Evolutionary conservation across 1,140 invertebrate genomes (phyloP).

Genomic region (Cephus cinctus): DNA sequence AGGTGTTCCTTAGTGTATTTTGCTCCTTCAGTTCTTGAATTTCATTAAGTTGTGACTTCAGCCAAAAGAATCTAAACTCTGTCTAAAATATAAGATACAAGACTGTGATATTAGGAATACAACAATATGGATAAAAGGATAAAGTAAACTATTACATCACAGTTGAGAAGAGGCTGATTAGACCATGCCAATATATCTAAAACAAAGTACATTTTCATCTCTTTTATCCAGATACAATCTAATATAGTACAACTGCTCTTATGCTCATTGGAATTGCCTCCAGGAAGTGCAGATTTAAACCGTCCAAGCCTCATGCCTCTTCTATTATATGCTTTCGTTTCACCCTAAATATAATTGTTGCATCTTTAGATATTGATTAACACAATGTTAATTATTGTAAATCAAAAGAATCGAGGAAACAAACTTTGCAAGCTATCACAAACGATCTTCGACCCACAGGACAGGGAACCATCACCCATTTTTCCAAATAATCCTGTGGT

Average conservation of each 20-base stretch:
- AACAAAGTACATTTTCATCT: slow-evolving; percentile 68
- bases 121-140: background rate
- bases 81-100: slow-evolving; percentile 52
- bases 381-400: background rate
- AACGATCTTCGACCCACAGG: slow-evolving; percentile 78
- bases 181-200: slow-evolving; percentile 85
- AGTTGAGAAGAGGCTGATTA: slow-evolving; percentile 70
- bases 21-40: slow-evolving; percentile 45
- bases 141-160: slow-evolving; percentile 64
- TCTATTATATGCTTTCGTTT: slow-evolving; percentile 72
- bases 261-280: slow-evolving; percentile 58
- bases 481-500: slow-evolving; percentile 72
- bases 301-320: slow-evolving; percentile 61
- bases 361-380: slow-evolving; percentile 19
- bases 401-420: slow-evolving; percentile 13
- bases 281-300: slow-evolving; percentile 73
- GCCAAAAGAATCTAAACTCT: slow-evolving; percentile 77
- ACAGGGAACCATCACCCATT: slow-evolving; percentile 83
- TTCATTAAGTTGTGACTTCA: slow-evolving; percentile 68
- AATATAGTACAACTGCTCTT: slow-evolving; percentile 62
- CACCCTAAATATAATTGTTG: slow-evolving; percentile 61
- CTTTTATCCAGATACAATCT: slow-evolving; percentile 76
- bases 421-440: slow-evolving; percentile 72
- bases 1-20: slow-evolving; percentile 53
- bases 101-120: background rate